Base-by-base conservation (phyloP, 2,888 invertebrate genomes). In the Lasioglossum lativentre region DNA sequence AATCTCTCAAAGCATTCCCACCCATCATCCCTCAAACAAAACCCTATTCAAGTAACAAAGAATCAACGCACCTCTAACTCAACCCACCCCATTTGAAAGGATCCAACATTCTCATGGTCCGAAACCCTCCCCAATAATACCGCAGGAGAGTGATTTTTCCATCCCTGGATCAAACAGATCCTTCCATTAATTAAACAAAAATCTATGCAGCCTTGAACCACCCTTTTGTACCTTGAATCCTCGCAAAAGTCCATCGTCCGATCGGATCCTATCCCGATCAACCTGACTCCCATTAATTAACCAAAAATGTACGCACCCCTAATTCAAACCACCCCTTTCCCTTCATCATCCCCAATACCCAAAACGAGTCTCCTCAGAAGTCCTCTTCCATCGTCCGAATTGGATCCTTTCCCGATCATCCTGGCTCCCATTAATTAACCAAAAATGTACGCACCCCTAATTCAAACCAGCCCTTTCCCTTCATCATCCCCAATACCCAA, bases 21-120 rank as follows among this genome's bases (percentile, higher is more conserved):
- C 56, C 52, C 56, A 56, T 23, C 8, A 12, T 56, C 10, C 56
- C 10, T n/a, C 56, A 56, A n/a, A 56, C 10, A 56, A 56, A 10
- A 10, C 56, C 56, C 56, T n/a, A 56, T 56, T 56, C n/a, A n/a
- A n/a, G 56, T 4, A 56, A n/a, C 56, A n/a, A 56, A n/a, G n/a
- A n/a, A 56, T 56, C 56, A n/a, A 56, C 56, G 56, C 56, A 56
- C n/a, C n/a, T n/a, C 10, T 56, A 56, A n/a, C n/a, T n/a, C 56
- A 56, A n/a, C 56, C 56, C n/a, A 23, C n/a, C 52, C n/a, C 52
- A n/a, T n/a, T 56, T n/a, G 3, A 12, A 12, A 12, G 56, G 56
- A 56, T 56, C 10, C 56, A 56, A n/a, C 10, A 56, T 56, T n/a
- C 1, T n/a, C 56, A 3, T 56, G 10, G n/a, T 56, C n/a, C n/a